A percentile compares a stretch with the other conserved stretches of the same genome.
Evolutionary conservation across 2,113 vertebrate genomes (phyloP).

Genomic region (Actenoides hombroni): DNA sequence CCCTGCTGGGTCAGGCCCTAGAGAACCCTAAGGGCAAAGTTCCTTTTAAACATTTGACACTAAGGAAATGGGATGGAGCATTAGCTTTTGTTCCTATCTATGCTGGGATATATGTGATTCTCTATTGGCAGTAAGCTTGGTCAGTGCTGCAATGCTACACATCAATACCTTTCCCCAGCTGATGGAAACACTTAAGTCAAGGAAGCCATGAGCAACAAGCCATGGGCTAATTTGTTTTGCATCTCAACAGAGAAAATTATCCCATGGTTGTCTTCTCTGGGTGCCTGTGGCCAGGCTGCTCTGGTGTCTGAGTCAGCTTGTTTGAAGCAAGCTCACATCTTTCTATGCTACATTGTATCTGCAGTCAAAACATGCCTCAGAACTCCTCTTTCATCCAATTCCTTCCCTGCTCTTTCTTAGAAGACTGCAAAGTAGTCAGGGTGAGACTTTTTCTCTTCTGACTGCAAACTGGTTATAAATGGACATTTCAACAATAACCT

Average conservation of each 20-base stretch:
- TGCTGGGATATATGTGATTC: not conserved
- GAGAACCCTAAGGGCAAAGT: not conserved
- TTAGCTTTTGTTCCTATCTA: not conserved
- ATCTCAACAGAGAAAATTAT: not conserved
- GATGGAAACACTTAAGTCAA: not conserved
- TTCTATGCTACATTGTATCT: not conserved
- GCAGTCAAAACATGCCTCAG: not conserved
- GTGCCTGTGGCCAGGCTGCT: not conserved
- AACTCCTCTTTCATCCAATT: not conserved
- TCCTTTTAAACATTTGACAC: not conserved
- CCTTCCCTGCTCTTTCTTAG: not conserved
- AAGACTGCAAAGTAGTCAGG: not conserved
- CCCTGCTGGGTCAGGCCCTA: fast-evolving
- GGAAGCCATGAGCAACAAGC: not conserved
- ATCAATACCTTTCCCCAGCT: not conserved
- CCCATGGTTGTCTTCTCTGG: not conserved
- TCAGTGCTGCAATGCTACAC: no score
- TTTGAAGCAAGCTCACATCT: not conserved
- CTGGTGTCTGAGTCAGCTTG: not conserved
- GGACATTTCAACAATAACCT: not conserved
- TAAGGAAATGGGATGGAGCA: not conserved
- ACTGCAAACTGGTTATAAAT: not conserved
- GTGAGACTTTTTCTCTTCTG: not conserved
- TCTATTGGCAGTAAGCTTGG: not conserved
- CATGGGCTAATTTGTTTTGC: not conserved